Evolutionary conservation across 2,888 invertebrate genomes (phyloP).

Genomic region (Uloborus plumipes): DNA sequence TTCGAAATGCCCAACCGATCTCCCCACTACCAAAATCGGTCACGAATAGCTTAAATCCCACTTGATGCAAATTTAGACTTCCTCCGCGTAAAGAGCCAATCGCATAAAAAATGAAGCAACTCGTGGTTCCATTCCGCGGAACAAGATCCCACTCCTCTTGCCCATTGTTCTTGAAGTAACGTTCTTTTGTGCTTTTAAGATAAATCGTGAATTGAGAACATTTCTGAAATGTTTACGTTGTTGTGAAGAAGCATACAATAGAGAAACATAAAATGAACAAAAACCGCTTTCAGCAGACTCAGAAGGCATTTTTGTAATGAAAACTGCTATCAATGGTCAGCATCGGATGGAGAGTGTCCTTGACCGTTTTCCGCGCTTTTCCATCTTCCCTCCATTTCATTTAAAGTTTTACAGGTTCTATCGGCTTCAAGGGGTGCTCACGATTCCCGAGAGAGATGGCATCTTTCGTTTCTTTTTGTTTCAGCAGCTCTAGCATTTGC

Average conservation of each 20-base stretch:
- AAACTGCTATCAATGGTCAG: constrained; percentile 38
- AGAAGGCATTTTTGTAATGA: constrained; percentile 48
- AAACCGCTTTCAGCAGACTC: constrained; percentile 23
- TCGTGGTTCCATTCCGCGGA: constrained; percentile 4
- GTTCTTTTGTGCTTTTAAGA: constrained; percentile 33
- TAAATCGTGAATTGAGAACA: constrained; percentile 49
- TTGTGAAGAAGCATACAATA: constrained; percentile 47
- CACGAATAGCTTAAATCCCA: too few species aligned
- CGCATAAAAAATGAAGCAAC: constrained; percentile 7
- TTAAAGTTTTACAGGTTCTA: constrained; percentile 25
- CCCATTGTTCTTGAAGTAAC: constrained; percentile 31
- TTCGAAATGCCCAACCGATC: too few species aligned
- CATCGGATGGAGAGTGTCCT: constrained; percentile 28
- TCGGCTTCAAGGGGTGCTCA: constrained; percentile 12
- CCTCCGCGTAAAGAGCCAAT: too few species aligned
- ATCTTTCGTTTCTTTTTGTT: too few species aligned
- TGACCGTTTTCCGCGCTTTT: constrained; percentile 39
- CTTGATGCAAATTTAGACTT: too few species aligned
- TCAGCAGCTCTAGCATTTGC: too few species aligned
- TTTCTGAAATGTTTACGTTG: constrained; percentile 51
- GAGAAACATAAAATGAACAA: constrained; percentile 41
- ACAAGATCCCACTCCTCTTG: constrained; percentile 16
- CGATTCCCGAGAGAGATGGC: too few species aligned
- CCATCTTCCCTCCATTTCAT: constrained; percentile 7
- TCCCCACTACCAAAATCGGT: too few species aligned